phyloP scores from a whole-genome alignment of 2,888 invertebrate genomes.

The Noctua pronuba region DNA sequence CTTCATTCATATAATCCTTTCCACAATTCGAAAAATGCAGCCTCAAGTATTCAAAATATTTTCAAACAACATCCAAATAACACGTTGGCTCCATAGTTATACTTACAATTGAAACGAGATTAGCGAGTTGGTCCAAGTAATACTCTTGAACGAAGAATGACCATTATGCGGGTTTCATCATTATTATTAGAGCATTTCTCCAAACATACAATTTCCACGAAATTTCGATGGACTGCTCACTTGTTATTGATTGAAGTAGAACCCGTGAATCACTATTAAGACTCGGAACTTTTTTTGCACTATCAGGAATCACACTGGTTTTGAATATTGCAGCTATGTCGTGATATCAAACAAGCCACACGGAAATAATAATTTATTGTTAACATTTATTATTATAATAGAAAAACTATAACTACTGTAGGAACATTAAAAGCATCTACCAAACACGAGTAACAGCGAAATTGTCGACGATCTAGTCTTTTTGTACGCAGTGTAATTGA shows the following conservation, averaged over 20 bases:
- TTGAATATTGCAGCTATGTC: not conserved
- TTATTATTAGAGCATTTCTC: not conserved
- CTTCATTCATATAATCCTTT: constrained; percentile 50
- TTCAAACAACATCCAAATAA: constrained; percentile 31
- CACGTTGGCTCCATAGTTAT: not conserved
- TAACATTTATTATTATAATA: constrained; percentile 17
- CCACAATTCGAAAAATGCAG: not conserved
- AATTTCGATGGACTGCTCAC: constrained; percentile 43
- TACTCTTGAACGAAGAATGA: constrained; percentile 47
- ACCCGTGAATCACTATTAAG: not conserved
- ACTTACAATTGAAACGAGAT: constrained; percentile 44
- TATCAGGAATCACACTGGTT: not conserved
- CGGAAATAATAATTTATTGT: constrained; percentile 2
- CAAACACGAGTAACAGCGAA: constrained; percentile 33
- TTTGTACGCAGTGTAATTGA: constrained; percentile 54
- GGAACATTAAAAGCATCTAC: constrained; percentile 40
- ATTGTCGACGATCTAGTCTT: constrained; percentile 31
- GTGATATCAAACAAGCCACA: too few relatives aligned
- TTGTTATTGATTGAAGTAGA: constrained; percentile 11
- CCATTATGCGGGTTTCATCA: not conserved
- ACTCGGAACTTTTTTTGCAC: not conserved
- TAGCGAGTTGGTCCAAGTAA: constrained; percentile 15
- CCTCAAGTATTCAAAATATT: constrained; percentile 12
- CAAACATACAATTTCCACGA: constrained; percentile 36
- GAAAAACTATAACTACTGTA: constrained; percentile 7